Evolutionary conservation across 2,113 vertebrate species (phyloP), one percentile per base, ranked within the genome.

Genomic region (Hippoglossus stenolepis): DNA sequence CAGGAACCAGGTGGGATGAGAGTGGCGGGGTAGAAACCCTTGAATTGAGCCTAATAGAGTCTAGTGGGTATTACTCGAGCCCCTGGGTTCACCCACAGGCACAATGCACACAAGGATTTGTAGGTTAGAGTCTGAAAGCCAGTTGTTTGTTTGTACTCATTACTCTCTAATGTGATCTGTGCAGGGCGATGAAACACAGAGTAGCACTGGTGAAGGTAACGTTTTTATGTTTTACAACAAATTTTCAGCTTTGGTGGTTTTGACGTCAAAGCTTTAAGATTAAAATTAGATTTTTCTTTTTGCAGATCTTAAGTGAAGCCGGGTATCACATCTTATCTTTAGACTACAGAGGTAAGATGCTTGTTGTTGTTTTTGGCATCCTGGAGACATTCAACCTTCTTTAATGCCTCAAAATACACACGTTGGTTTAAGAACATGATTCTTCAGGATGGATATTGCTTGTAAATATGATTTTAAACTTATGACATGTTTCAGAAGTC

Each of bases 281-380:
- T 53, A 2, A 68, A 26, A 38, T 60, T 9, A 0, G 0, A 35
- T 65, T 24, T 65, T 20, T 64, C 2, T 69, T 11, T 1, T n/a
- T 90, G 71, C 85, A 98, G 96, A 68, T 89, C 0, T 94, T 97
- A 86, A 96, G 96, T 20, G 88, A 93, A 13, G 94, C 91, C 2
- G 96, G 91, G 24, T 96, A 96, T 82, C 97, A 98, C 24, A 91
- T 97, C 47, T 73, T 97, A 79, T 93, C 95, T 75, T 87, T 97
- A 0, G 96, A 98, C 91, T 97, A 97, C 90, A 93, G 96, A 96
- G 97, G 97, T 98, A 90, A 70, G 20, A 74, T 21, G 4, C 6
- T 70, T n/a, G 26, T 24, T 43, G 28, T 58, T 68, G 1, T 7
- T 31, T 31, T 31, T 31, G 6, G 1, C 31, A 31, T 31, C 31